Evolutionary conservation across 2,113 vertebrate species (phyloP).

Genomic region (Saguinus midas): DNA sequence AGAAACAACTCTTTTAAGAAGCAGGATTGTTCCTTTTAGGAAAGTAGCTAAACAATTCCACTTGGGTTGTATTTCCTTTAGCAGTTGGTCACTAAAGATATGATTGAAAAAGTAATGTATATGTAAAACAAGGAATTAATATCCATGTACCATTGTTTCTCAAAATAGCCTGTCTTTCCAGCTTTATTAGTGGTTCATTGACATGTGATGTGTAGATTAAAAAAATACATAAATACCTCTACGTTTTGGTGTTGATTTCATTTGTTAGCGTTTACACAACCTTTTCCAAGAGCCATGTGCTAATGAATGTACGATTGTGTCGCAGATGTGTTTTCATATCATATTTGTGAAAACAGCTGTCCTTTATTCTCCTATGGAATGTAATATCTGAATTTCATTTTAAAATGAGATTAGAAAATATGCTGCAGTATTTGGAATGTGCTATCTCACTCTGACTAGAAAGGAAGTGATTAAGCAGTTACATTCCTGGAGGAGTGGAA

Average conservation of each 20-base stretch:
- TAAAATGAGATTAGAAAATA: conserved; percentile 19
- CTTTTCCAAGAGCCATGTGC: not conserved
- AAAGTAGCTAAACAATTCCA: not conserved
- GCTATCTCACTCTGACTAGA: not conserved
- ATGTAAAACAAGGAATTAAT: not conserved
- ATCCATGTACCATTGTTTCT: not conserved
- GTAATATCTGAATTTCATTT: not conserved
- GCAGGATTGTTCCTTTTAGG: conserved; percentile 29
- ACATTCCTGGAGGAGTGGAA: not conserved
- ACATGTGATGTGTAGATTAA: not conserved
- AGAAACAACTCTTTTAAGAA: conserved; percentile 70
- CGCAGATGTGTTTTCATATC: not conserved
- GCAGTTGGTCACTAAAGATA: not conserved
- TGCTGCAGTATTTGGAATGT: not conserved
- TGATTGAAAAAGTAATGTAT: not conserved
- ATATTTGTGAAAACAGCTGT: not conserved
- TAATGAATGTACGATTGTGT: not conserved
- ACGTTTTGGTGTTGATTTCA: not conserved
- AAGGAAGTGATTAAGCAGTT: not conserved
- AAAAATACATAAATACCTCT: not conserved
- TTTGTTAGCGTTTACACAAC: not conserved
- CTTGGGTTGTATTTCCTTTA: conserved; percentile 27
- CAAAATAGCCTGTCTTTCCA: not conserved
- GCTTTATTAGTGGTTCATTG: not conserved
- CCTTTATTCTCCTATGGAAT: not conserved